Evolutionary conservation across 2,888 invertebrate genomes (phyloP).

Genomic region (Phaedon cochleariae): DNA sequence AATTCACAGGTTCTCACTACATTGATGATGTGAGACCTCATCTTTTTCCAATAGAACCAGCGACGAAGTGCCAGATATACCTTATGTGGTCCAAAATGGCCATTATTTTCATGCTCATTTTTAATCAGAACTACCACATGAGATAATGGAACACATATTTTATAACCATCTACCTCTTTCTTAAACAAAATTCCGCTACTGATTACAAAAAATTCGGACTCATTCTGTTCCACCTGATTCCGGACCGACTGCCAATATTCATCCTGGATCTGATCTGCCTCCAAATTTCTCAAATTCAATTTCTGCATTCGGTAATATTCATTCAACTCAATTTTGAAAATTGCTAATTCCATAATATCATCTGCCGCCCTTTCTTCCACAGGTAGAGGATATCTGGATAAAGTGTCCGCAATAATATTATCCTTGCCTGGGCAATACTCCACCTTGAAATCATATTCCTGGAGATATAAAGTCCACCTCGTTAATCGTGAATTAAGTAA

Average conservation of each 20-base stretch:
- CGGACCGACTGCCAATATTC: neutral
- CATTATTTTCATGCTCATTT: neutral
- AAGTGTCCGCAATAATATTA: slow-evolving; percentile 25
- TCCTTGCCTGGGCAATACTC: no score
- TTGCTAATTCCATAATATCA: neutral
- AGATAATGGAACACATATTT: slow-evolving; percentile 9
- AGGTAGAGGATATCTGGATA: slow-evolving; percentile 2
- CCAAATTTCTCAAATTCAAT: neutral
- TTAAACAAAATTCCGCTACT: neutral
- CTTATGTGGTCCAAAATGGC: slow-evolving; percentile 16
- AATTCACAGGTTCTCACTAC: neutral
- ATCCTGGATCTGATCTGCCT: neutral
- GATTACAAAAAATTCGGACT: neutral
- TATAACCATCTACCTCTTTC: neutral
- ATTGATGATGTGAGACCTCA: neutral
- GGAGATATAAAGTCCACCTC: slow-evolving; percentile 29
- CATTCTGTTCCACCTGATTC: neutral
- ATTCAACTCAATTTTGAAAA: neutral
- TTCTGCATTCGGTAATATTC: neutral
- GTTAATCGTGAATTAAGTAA: slow-evolving; percentile 22
- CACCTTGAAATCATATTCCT: no score
- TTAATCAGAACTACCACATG: neutral
- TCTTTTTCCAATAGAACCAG: slow-evolving; percentile 8
- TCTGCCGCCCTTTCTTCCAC: neutral
- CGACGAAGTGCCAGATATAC: neutral